phyloP scores from a whole-genome alignment of 2,113 vertebrate species.

The Zootoca vivipara region DNA sequence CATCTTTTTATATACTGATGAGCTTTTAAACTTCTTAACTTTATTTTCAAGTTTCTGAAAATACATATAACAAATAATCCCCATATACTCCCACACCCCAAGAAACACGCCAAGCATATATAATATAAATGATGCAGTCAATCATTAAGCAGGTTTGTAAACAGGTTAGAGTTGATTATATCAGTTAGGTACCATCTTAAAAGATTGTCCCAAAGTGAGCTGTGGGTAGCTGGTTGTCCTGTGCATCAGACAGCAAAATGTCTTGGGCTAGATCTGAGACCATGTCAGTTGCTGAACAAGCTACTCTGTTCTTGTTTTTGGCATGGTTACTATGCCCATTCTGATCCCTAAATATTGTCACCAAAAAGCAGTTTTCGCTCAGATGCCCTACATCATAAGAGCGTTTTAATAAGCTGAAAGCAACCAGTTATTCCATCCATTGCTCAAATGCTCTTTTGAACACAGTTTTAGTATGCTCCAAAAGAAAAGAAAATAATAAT shows the following conservation, averaged over 20 bases:
- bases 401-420: conserved; percentile 46
- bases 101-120: too few species aligned
- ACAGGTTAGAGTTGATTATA: conserved; percentile 42
- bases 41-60: too few species aligned
- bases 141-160: conserved; percentile 4
- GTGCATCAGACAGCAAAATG: not conserved
- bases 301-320: conserved; percentile 60
- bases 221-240: not conserved
- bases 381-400: conserved; percentile 40
- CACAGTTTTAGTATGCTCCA: not conserved
- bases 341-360: conserved; percentile 34
- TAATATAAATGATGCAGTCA: too few species aligned
- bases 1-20: too few species aligned
- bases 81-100: too few species aligned
- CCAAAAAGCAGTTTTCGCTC: conserved; percentile 61
- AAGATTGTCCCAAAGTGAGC: not conserved
- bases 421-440: not conserved
- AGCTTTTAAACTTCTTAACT: too few species aligned
- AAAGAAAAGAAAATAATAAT: not conserved
- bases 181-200: not conserved
- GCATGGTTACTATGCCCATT: conserved; percentile 44
- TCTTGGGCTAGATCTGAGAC: not conserved
- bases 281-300: conserved; percentile 55
- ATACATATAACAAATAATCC: too few species aligned
- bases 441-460: not conserved